Evolutionary conservation across 1,140 invertebrate species (phyloP), one percentile per base, ranked within the genome.

Genomic region (Ylistrum balloti): DNA sequence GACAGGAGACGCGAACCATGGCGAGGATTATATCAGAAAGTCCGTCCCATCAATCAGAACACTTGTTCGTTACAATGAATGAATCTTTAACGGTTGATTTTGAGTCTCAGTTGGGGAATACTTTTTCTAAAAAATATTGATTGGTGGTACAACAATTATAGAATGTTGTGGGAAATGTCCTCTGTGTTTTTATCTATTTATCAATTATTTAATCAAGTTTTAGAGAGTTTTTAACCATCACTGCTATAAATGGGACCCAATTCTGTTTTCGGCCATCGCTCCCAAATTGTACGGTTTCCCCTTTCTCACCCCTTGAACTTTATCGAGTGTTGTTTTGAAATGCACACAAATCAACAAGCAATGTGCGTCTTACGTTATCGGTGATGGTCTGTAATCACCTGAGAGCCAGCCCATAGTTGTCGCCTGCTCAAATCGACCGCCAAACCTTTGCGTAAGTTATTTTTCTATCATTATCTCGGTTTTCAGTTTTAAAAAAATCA

Each of bases 261-360:
- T n/a, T n/a, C n/a, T 56, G 13, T 56, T 56, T 56, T 22, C 2
- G 22, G 2, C 22, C 22, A 20, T 56, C 22, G 2, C 20, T 22
- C 20, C 45, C n/a, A n/a, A n/a, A n/a, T n/a, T n/a, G n/a, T n/a
- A 15, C 7, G 15, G 7, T 20, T n/a, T n/a, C 56, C 56, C n/a
- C n/a, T 5, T n/a, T 74, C 0, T 17, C 13, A 17, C 56, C 56
- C n/a, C 56, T 74, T 56, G 45, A 11, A 56, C 45, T 56, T 74
- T 28, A 74, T 74, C 56, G 28, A 74, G 28, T 22, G 56, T 74
- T 74, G 56, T 74, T n/a, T 74, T 74, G 56, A 74, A 74, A 28
- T 74, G 56, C n/a, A 74, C 56, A 74, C n/a, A 74, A 74, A 74
- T 74, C 56, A 74, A 74, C 56, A 74, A 74, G 3, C 22, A n/a